phyloP scores from a whole-genome alignment of 2,797 vertebrate genomes.

The Calcarius lapponicus region DNA sequence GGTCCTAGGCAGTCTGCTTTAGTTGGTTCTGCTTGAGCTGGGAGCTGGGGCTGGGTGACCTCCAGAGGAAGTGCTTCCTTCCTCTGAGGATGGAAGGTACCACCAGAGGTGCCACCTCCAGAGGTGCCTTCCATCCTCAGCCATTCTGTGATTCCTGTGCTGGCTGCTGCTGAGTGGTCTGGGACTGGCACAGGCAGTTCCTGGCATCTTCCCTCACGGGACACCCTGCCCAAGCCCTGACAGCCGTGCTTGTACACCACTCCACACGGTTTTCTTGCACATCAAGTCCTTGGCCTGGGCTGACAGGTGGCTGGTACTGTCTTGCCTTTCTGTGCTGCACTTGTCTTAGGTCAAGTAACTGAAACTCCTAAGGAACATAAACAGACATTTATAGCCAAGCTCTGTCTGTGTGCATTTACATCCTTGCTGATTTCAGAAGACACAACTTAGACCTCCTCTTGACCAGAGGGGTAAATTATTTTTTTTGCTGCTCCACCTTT shows the following conservation, averaged over 20 bases:
- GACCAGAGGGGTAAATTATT: constrained; percentile 7
- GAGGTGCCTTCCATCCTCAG: not conserved
- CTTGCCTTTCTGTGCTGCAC: not conserved
- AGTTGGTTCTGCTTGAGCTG: not conserved
- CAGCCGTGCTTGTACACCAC: rapidly evolving
- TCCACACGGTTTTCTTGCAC: not conserved
- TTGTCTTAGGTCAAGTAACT: constrained; percentile 25
- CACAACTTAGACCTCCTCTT: not conserved
- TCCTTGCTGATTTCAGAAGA: constrained; percentile 24
- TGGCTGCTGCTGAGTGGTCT: not conserved
- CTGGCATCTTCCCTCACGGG: not conserved
- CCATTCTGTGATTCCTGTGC: not conserved
- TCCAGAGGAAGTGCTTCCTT: not conserved
- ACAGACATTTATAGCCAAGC: not conserved
- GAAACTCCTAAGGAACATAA: not conserved
- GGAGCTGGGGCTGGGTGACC: not conserved
- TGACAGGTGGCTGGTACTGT: not conserved
- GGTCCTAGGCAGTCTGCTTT: not conserved
- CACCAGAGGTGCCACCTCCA: not conserved
- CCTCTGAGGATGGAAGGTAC: not conserved
- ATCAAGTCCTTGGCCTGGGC: not conserved
- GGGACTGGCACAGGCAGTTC: not conserved
- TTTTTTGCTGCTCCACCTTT: not conserved
- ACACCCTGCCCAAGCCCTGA: not conserved
- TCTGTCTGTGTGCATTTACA: constrained; percentile 7